Base-by-base conservation (phyloP, 1,140 invertebrate species). In the Leptinotarsa defecta region DNA sequence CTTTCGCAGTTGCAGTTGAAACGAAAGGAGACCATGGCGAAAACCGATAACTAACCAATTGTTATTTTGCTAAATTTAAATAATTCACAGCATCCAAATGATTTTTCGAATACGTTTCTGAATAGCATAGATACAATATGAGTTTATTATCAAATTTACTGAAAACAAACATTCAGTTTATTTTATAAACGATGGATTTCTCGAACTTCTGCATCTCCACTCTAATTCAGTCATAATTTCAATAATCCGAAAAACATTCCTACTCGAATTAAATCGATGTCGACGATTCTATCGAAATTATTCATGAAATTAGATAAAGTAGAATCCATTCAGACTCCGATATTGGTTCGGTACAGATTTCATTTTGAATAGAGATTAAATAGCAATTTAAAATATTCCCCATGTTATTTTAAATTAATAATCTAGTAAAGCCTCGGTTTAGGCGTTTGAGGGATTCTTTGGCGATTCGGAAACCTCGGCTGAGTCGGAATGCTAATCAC, bases 401-500 rank as follows among this genome's bases (percentile, higher is more conserved):
- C 34, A 73, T 62, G 71, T 73, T 57, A 73, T 73, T 73, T 62
- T 34, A 62, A 73, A 73, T 73, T 73, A 65, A 73, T 73, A 73
- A 73, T 73, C 71, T 73, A 73, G 71, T 71, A 71, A 71, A 71
- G n/a, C 70, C 52, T 49, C 52, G 17, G 22, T 57, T 57, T 57
- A 24, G 49, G 70, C n/a, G n/a, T 71, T 61, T 61, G n/a, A 20
- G 48, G 70, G 22, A 49, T 70, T 71, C 57, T n/a, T 34, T 34
- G n/a, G 52, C 52, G 52, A 57, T 57, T 57, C 13, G 17, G 64
- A 65, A 65, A 34, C 64, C 64, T 65, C 64, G 75, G 79, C 75
- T 73, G 75, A 76, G 76, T 77, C 75, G 76, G 81, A 81, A 84
- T 85, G 84, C 84, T 85, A 85, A 84, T 84, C 83, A 85, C 81